Conservation (phyloP, 1,140 invertebrate species). For the Dryas iulia region DNA sequence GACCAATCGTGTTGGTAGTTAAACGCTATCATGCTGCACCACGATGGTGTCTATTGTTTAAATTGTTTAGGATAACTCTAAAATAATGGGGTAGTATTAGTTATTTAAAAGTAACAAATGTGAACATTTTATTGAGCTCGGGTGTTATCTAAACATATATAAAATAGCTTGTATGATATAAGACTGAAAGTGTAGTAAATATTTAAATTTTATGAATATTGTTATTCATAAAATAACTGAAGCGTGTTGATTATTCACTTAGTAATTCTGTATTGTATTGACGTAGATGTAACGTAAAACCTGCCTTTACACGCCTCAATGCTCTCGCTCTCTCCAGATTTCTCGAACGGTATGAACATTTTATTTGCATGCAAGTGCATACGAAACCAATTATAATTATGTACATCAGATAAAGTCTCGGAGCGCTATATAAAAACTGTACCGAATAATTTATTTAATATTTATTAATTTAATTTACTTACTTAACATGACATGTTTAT, state of each 20-base stretch:
- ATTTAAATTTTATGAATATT: not conserved
- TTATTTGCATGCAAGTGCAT: constrained; percentile 67
- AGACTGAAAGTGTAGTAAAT: not conserved
- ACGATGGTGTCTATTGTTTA: too few relatives aligned
- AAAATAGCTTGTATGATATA: not conserved
- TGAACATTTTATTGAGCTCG: too few relatives aligned
- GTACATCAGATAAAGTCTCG: constrained; percentile 56
- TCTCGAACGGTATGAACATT: constrained; percentile 60
- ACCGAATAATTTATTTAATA: not conserved
- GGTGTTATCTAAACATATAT: too few relatives aligned
- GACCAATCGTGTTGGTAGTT: too few relatives aligned
- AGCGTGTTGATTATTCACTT: constrained; percentile 10
- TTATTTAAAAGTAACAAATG: not conserved
- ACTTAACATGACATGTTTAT: not conserved
- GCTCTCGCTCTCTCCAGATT: constrained; percentile 67
- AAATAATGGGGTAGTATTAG: not conserved
- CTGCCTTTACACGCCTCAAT: constrained; percentile 55
- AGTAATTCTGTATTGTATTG: constrained; percentile 32
- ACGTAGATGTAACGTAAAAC: constrained; percentile 49
- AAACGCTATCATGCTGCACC: too few relatives aligned
- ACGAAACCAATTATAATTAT: constrained; percentile 61
- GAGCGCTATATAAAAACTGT: not conserved
- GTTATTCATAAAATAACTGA: not conserved
- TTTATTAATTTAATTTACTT: not conserved
- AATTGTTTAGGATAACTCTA: not conserved